Evolutionary conservation across 2,797 vertebrate species (phyloP), one percentile per base, ranked within the genome.

Genomic region (Menidia menidia): DNA sequence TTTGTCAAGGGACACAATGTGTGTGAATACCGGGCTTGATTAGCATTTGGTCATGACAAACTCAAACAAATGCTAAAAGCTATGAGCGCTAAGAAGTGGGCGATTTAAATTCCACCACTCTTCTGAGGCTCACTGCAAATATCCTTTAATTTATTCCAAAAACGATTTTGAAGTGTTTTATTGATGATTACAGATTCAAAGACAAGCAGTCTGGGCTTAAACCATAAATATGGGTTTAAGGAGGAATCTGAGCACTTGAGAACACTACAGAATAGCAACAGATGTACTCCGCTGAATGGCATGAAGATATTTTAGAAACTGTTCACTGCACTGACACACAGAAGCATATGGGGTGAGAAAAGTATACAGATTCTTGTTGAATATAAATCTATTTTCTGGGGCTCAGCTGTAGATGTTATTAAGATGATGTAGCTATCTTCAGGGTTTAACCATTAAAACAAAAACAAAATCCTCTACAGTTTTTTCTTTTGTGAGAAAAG

Each of bases 1-100:
- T 85, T 89, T 87, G 86, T 85, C 75, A 87, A 80, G 73, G 71
- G 56, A 85, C 54, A 73, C 68, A 63, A 58, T 43, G 77, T 74
- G 69, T 60, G 75, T 89, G 78, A 82, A 87, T 87, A 57, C 31
- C 48, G 54, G 53, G 55, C 60, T 10, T 89, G 74, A 88, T 83
- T 76, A 86, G 75, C 33, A 6, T 80, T 78, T 66, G 71, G 67
- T 86, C 74, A 71, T 55, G 53, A 73, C 19, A 16, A 19, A 51
- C 47, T 76, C 58, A 73, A 66, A 69, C 30, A 9, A 63, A 16
- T 2, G 6, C 56, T 73, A 53, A 70, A 63, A 69, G 52, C 0
- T 62, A 35, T 66, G 57, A 58, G 60, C 58, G 31, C 41, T 64
- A 32, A 41, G 39, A 53, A 43, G 44, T 54, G 50, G 41, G 4